Evolutionary conservation across 2,797 vertebrate species (phyloP).

Genomic region (Crenuchus spilurus): DNA sequence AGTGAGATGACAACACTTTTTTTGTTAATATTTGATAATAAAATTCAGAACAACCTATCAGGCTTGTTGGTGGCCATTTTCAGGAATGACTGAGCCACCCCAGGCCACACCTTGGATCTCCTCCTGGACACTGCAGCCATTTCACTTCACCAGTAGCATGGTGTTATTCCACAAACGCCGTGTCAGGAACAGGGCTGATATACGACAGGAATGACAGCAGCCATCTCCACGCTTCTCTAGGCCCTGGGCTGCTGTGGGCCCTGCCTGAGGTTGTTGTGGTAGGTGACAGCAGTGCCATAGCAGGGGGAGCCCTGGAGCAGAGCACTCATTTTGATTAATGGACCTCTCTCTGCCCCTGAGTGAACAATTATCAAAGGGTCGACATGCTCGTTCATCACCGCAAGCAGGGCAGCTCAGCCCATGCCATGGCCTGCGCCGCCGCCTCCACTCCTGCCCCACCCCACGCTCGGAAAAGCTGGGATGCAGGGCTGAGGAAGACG

Average conservation of each 20-base stretch:
- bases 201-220: conserved; percentile 24
- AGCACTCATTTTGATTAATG: conserved; percentile 83
- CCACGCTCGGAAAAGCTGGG: conserved; percentile 46
- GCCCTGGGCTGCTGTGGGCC: conserved; percentile 10
- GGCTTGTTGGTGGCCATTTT: too few species aligned
- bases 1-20: too few species aligned
- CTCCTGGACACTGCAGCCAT: background rate
- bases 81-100: too few species aligned
- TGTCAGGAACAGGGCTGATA: conserved; percentile 17
- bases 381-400: conserved; percentile 83
- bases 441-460: conserved; percentile 49
- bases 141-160: conserved; percentile 5
- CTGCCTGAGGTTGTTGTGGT: conserved; percentile 59
- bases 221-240: conserved; percentile 5
- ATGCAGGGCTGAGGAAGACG: conserved; percentile 24
- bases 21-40: too few species aligned
- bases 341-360: conserved; percentile 82
- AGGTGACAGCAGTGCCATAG: conserved; percentile 63
- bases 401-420: conserved; percentile 64
- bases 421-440: conserved; percentile 62
- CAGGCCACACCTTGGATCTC: too few species aligned
- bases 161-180: conserved; percentile 21
- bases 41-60: too few species aligned
- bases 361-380: conserved; percentile 85
- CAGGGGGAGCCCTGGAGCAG: conserved; percentile 66